phyloP scores from a whole-genome alignment of 2,888 invertebrate genomes.

The Standfussiana lucernea region DNA sequence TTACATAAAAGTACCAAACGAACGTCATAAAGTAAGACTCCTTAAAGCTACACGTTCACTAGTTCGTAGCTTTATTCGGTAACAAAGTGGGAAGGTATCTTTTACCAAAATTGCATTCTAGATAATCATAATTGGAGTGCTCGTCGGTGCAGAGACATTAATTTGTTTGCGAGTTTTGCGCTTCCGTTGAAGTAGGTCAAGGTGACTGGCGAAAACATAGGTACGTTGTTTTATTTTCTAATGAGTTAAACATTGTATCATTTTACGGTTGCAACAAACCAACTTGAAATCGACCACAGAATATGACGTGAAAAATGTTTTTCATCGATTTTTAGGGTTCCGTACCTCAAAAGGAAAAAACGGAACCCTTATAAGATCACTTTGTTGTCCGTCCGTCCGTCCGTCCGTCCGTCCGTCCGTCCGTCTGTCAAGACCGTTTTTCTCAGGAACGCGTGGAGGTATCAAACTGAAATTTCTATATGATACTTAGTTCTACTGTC shows the following conservation, averaged over 20 bases:
- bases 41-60: slow-evolving; percentile 13
- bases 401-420: too few species aligned
- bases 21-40: slow-evolving; percentile 14
- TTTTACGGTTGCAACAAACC: not conserved
- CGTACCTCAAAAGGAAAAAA: too few species aligned
- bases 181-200: not conserved
- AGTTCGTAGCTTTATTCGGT: not conserved
- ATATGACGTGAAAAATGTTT: not conserved
- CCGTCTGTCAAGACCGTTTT: too few species aligned
- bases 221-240: not conserved
- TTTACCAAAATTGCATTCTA: slow-evolving; percentile 25
- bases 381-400: too few species aligned
- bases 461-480: too few species aligned
- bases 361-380: too few species aligned
- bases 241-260: not conserved
- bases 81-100: slow-evolving; percentile 20
- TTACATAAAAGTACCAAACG: not conserved
- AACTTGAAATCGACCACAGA: not conserved
- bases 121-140: slow-evolving; percentile 32
- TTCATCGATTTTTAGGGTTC: too few species aligned
- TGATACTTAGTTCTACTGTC: too few species aligned
- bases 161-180: slow-evolving; percentile 18
- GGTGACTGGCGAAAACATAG: not conserved
- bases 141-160: slow-evolving; percentile 13
- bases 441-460: too few species aligned